Conservation (phyloP, 1,140 invertebrate species). For the Drosophila kurseongensis region DNA sequence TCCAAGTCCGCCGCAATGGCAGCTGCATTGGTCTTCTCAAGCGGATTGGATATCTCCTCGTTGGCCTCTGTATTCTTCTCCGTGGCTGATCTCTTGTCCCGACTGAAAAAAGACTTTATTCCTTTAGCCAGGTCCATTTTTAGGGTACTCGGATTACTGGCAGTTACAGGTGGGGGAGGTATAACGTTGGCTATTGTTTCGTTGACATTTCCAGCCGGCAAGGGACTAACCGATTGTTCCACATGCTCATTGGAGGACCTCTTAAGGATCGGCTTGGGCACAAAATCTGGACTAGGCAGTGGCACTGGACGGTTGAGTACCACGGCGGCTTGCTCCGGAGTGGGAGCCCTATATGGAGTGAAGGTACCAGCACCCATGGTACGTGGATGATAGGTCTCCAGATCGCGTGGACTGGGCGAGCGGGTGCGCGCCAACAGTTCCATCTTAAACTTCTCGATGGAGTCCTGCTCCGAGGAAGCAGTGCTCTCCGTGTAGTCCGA, state of each 20-base stretch:
- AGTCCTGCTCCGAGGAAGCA: conserved; percentile 86
- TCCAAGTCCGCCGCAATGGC: conserved; percentile 68
- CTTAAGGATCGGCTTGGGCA: conserved; percentile 91
- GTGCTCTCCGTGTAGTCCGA: conserved; percentile 88
- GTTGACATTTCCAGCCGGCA: conserved; percentile 8
- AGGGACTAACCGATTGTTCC: conserved; percentile 38
- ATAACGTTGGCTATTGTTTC: conserved; percentile 61
- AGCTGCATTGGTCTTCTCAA: conserved; percentile 73
- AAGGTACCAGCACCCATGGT: conserved; percentile 76
- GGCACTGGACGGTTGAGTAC: conserved; percentile 86
- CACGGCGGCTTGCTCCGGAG: conserved; percentile 86
- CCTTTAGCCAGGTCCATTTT: conserved; percentile 77
- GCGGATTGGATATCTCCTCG: conserved; percentile 63
- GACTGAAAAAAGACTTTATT: conserved; percentile 79
- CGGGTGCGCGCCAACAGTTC: conserved; percentile 85
- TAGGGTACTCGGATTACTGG: conserved; percentile 10
- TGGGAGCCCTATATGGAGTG: conserved; percentile 80
- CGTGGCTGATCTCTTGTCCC: conserved; percentile 70
- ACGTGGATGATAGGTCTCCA: conserved; percentile 89
- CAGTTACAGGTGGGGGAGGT: neutral
- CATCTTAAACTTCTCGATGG: conserved; percentile 86
- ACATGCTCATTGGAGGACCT: conserved; percentile 84
- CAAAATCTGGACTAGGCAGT: conserved; percentile 87
- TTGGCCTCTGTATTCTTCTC: conserved; percentile 80
- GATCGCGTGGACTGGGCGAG: conserved; percentile 86